These are phyloP conservation scores for Todiramphus chloris DNA, from an alignment of 2,113 vertebrate genomes.

Conservation along the genomic window DNA sequence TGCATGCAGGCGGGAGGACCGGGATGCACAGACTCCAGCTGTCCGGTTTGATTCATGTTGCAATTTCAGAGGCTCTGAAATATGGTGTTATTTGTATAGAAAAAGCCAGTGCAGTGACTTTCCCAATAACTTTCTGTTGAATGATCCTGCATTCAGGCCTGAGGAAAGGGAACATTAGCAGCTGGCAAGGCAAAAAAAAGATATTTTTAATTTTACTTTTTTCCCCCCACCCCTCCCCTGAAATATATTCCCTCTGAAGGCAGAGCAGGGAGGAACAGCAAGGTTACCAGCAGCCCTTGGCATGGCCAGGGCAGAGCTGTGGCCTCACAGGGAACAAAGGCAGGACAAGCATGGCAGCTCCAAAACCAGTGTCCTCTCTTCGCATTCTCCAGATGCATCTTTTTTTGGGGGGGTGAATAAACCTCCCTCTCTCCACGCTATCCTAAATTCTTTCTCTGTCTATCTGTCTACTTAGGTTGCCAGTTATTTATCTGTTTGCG, in stretches of 20 bases:
- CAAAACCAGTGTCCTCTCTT: neutral
- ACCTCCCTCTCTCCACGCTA: neutral
- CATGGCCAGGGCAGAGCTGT: neutral
- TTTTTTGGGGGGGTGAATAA: neutral
- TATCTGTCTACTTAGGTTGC: neutral
- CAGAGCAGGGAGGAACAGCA: neutral
- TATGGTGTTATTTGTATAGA: neutral
- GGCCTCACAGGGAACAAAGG: neutral
- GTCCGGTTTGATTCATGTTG: neutral
- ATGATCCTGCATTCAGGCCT: neutral
- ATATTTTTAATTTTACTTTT: neutral
- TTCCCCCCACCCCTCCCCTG: neutral
- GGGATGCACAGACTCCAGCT: neutral
- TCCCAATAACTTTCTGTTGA: neutral
- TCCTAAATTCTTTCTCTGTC: neutral
- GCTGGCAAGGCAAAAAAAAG: neutral
- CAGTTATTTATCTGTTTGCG: neutral
- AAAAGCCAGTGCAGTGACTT: neutral
- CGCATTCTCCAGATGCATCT: neutral
- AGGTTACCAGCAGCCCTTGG: neutral
- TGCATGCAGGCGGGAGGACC: accelerated
- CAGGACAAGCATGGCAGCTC: neutral
- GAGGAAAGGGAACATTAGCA: neutral
- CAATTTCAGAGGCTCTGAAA: neutral
- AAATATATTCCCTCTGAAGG: neutral